Base-by-base conservation (phyloP, 2,797 vertebrate species). In the Halcyon badia region DNA sequence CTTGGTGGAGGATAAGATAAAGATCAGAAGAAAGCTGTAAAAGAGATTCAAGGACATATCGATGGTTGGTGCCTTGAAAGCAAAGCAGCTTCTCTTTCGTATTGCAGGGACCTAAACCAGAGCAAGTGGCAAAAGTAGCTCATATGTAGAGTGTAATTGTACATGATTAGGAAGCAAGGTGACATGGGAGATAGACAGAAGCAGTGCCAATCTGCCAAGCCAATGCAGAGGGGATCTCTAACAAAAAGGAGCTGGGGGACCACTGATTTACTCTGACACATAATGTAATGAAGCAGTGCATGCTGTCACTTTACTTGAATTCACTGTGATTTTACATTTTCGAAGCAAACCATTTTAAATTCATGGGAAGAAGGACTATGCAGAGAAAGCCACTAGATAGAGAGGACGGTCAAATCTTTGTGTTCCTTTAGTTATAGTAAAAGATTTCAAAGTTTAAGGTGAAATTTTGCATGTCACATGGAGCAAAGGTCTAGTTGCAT, bases 261-360 rank as follows among this genome's bases (percentile, higher is more conserved):
- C 83, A 60, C 75, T 92, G 97, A 96, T 97, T 93, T 92, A 85
- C 46, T 89, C 91, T 96, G 95, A 96, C 94, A 96, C 14, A 2
- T 58, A 80, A 96, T 75, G 90, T 96, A 96, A 97, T 92, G 95
- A 97, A 97, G 68, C 92, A 28, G 61, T 10, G 86, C 94, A 83
- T 5, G 61, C 97, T 97, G 96, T 89, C 92, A 87, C 86, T 94
- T 95, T 51, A 58, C 93, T 78, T 77, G 88, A 94, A 92, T 89
- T 89, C 91, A 48, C 44, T 22, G 71, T 42, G 90, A 78, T 96
- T 96, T 97, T 89, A 94, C 52, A 31, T 94, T 97, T 95, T 97
- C 88, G 78, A 80, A 93, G 68, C 42, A 77, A 93, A 90, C 81
- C 85, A 33, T 90, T 97, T 95, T 71, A 93, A 90, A 96, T 94